These are phyloP conservation scores for Irena cyanogastra DNA, from an alignment of 2,113 vertebrate species.

Conservation along the genomic window DNA sequence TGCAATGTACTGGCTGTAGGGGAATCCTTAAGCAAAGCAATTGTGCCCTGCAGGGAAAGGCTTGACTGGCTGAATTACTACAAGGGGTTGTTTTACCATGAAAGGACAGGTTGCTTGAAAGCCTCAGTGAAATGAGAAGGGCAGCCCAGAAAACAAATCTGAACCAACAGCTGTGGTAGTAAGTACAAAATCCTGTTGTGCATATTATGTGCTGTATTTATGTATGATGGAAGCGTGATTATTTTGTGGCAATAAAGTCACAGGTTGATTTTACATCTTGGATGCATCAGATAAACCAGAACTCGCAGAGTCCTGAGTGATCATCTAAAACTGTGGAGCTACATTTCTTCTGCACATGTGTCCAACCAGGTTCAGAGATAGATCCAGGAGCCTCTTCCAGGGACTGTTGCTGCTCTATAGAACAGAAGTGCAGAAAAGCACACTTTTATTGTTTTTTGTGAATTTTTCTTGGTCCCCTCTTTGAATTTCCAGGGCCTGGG, in stretches of 20 bases:
- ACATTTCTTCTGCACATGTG: fast-evolving
- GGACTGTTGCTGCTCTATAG: background rate
- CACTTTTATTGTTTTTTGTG: background rate
- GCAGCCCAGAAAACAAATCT: background rate
- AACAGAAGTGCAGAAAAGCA: background rate
- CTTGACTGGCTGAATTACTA: background rate
- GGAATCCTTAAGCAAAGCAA: background rate
- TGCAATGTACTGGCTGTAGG: background rate
- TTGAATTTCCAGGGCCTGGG: background rate
- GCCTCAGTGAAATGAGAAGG: background rate
- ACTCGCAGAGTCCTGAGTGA: background rate
- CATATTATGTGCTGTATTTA: fast-evolving
- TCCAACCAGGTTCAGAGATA: background rate
- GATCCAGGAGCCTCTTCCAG: background rate
- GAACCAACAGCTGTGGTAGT: background rate
- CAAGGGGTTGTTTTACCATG: background rate
- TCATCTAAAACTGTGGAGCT: background rate
- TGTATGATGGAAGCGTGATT: background rate
- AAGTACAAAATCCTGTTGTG: background rate
- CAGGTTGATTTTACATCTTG: background rate
- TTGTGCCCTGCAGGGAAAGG: background rate
- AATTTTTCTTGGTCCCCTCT: background rate
- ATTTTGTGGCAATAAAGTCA: background rate
- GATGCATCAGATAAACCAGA: background rate
- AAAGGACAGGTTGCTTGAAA: background rate